Conservation (phyloP, 2,113 vertebrate genomes). For the Lates calcarifer region DNA sequence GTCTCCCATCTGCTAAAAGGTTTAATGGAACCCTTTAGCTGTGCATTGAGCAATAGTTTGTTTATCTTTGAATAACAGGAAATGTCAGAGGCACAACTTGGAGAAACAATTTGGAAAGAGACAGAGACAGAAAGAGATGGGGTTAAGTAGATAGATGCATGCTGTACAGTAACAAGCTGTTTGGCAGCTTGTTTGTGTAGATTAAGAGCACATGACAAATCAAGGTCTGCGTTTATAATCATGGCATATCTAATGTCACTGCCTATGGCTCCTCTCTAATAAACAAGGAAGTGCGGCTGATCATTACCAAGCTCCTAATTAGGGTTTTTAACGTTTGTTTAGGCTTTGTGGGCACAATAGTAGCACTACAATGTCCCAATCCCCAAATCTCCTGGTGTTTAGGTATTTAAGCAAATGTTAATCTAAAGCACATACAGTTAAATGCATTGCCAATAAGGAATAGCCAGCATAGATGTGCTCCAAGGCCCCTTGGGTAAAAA, state of each 20-base stretch:
- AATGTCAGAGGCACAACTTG: constrained; percentile 41
- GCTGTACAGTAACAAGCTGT: not conserved
- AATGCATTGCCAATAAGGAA: not conserved
- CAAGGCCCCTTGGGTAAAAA: constrained; percentile 8
- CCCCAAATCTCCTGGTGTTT: constrained; percentile 6
- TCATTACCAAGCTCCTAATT: constrained; percentile 28
- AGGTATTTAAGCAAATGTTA: constrained; percentile 33
- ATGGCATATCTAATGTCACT: not conserved
- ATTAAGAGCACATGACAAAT: constrained; percentile 26
- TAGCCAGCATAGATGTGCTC: not conserved
- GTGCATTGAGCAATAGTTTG: constrained; percentile 40
- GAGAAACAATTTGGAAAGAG: constrained; percentile 6
- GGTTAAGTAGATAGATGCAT: not conserved
- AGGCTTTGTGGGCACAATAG: constrained; percentile 10
- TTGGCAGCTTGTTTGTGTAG: constrained; percentile 20
- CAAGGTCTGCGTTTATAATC: constrained; percentile 9
- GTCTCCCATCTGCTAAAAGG: constrained; percentile 54
- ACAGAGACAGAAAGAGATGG: constrained; percentile 1
- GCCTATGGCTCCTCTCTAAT: constrained; percentile 11
- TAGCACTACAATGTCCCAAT: not conserved
- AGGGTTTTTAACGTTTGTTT: constrained; percentile 25
- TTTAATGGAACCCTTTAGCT: constrained; percentile 20
- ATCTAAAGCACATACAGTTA: constrained; percentile 31
- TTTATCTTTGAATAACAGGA: constrained; percentile 60
- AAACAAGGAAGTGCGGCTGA: constrained; percentile 34